phyloP scores from a whole-genome alignment of 2,888 invertebrate genomes.

The Calameuta idolon region DNA sequence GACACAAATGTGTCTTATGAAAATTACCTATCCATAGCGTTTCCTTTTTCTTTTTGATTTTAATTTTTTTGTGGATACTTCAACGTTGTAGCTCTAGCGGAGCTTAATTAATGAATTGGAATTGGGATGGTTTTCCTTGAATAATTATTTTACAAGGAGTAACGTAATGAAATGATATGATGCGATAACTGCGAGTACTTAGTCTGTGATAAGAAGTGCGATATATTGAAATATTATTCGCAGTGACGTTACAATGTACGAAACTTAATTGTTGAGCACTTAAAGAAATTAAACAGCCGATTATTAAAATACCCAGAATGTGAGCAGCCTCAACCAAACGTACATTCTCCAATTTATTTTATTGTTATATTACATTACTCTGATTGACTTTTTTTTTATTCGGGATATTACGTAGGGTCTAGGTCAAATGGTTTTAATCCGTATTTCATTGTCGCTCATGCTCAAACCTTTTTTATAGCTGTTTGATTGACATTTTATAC shows the following conservation, averaged over 20 bases:
- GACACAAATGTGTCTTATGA: neutral
- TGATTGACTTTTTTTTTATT: neutral
- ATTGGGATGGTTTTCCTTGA: neutral
- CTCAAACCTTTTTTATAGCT: neutral
- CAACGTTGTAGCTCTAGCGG: neutral
- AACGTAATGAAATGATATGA: neutral
- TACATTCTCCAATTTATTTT: neutral
- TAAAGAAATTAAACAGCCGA: neutral
- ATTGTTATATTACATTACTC: neutral
- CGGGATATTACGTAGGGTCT: neutral
- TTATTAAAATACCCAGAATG: neutral
- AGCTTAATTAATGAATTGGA: neutral
- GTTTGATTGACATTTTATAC: neutral
- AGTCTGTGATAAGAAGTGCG: constrained; percentile 44
- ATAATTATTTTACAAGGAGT: neutral
- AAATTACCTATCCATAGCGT: neutral
- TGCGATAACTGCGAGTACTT: constrained; percentile 15
- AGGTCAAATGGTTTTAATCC: neutral
- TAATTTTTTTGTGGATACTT: neutral
- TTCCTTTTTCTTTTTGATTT: neutral
- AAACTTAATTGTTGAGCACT: constrained; percentile 16
- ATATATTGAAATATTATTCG: neutral
- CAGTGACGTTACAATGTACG: neutral
- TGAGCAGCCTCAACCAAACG: neutral
- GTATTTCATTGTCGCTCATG: neutral